A percentile compares a stretch with the other conserved stretches of the same genome.
Evolutionary conservation across 2,888 invertebrate genomes (phyloP).

Genomic region (Ophioninae sp.): DNA sequence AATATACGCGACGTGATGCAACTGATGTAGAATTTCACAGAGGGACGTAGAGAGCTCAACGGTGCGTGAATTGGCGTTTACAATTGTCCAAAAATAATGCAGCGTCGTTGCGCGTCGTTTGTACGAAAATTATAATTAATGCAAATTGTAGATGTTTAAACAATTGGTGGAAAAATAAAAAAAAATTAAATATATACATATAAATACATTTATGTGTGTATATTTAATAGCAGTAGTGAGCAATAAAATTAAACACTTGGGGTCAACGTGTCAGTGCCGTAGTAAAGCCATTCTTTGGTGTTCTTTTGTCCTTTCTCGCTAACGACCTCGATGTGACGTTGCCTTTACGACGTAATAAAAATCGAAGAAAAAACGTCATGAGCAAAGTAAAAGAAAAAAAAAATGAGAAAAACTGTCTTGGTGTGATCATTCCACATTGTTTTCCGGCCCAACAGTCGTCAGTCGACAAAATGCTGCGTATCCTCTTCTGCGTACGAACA

Average conservation of each 20-base stretch:
- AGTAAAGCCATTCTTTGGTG: slow-evolving; percentile 29
- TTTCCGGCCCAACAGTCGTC: slow-evolving; percentile 4
- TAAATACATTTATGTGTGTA: background rate
- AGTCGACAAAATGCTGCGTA: slow-evolving; percentile 13
- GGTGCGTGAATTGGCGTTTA: slow-evolving; percentile 16
- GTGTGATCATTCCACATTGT: background rate
- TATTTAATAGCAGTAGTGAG: background rate
- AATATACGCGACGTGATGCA: slow-evolving; percentile 37
- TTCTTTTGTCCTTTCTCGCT: slow-evolving; percentile 25
- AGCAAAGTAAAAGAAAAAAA: background rate
- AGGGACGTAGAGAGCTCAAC: slow-evolving; percentile 6
- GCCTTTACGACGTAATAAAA: slow-evolving; percentile 42
- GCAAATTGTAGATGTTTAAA: background rate
- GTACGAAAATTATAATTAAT: slow-evolving; percentile 38
- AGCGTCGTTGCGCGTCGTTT: background rate
- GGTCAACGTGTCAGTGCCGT: slow-evolving; percentile 43
- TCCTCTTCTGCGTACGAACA: background rate
- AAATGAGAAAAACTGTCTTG: background rate
- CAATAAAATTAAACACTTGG: slow-evolving; percentile 34
- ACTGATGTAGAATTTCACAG: slow-evolving; percentile 20
- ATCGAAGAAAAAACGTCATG: slow-evolving; percentile 11
- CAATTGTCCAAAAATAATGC: slow-evolving; percentile 37
- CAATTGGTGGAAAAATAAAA: background rate
- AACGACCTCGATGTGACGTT: slow-evolving; percentile 46
- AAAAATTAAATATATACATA: background rate